Conservation (phyloP, 92 coral and sea anemone genomes). For the Siderastrea radians region DNA sequence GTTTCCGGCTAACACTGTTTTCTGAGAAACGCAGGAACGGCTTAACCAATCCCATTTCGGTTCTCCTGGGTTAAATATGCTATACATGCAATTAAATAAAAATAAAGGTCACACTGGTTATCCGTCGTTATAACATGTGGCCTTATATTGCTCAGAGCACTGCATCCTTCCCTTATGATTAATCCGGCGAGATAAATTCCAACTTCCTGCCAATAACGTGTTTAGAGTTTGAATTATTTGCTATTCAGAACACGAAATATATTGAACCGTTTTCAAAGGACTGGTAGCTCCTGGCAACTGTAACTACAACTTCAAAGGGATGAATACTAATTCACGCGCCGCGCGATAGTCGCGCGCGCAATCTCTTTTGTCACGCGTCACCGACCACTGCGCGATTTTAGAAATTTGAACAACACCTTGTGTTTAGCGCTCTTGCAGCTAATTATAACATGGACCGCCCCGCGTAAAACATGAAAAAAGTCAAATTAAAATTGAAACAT, state of each 20-base stretch:
- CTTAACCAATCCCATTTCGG: background rate
- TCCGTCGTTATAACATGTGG: background rate
- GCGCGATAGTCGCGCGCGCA: constrained; percentile 43
- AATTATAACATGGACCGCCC: background rate
- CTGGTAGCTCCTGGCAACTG: background rate
- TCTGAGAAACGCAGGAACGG: constrained; percentile 41
- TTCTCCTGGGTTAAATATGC: background rate
- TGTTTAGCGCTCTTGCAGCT: background rate
- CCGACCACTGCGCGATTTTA: background rate
- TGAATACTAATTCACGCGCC: background rate
- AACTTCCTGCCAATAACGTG: constrained; percentile 20
- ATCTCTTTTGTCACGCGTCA: constrained; percentile 20
- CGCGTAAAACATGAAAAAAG: background rate
- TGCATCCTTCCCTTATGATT: background rate
- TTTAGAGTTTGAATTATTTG: background rate
- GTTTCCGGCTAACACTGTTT: constrained; percentile 10
- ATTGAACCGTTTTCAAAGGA: background rate
- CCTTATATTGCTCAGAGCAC: background rate
- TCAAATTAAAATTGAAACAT: background rate
- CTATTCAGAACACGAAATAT: background rate
- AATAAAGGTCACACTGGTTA: background rate
- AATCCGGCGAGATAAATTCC: background rate
- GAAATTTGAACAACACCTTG: background rate
- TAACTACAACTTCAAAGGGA: background rate
- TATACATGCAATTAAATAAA: background rate